These are phyloP conservation scores for Theretra japonica DNA, from an alignment of 2,888 invertebrate species.

Conservation along the genomic window DNA sequence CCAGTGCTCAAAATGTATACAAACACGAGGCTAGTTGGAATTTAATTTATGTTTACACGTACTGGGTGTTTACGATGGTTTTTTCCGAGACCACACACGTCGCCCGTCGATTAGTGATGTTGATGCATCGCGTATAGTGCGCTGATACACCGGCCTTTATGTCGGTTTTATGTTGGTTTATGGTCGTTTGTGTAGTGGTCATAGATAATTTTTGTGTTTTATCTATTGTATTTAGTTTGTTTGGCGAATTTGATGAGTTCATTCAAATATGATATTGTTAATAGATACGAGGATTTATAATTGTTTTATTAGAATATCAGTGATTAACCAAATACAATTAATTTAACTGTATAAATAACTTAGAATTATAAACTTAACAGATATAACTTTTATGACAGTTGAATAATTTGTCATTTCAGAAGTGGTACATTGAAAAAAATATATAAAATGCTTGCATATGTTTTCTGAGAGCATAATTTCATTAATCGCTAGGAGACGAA, in stretches of 20 bases:
- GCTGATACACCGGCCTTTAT: constrained; percentile 4
- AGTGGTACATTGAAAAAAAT: no score
- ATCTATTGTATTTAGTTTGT: neutral
- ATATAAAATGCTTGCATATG: no score
- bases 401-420: no score
- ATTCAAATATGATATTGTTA: no score
- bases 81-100: constrained; percentile 64
- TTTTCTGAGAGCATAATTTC: no score
- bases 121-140: constrained; percentile 7
- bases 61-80: constrained; percentile 50
- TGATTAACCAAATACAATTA: no score
- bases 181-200: neutral
- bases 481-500: no score
- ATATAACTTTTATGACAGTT: no score
- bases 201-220: neutral
- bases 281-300: no score
- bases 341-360: no score
- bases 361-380: no score
- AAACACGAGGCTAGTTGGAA: constrained; percentile 54
- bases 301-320: no score
- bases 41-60: constrained; percentile 71
- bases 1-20: constrained; percentile 53
- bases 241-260: neutral
- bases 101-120: constrained; percentile 53
- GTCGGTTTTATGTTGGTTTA: constrained; percentile 8